Percentiles rank a stretch among this genome's conserved stretches.
These are phyloP conservation scores for Actinia tenebrosa DNA, from an alignment of 64 coral and sea anemone genomes.

Conservation along the genomic window DNA sequence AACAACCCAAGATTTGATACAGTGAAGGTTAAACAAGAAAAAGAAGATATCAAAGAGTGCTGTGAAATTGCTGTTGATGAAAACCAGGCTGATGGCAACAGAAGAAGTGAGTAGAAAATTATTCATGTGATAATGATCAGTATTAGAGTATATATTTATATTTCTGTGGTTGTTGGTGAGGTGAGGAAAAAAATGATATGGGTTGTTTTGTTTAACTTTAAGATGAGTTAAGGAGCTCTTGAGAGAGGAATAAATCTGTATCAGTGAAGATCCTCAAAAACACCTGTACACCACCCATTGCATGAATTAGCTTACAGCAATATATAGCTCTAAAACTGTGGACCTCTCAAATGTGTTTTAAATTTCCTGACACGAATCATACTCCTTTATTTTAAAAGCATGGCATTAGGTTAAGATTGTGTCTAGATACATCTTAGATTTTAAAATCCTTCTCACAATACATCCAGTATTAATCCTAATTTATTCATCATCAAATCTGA, in stretches of 20 bases:
- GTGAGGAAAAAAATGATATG: background rate
- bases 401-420: background rate
- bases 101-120: constrained; percentile 15
- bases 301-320: constrained; percentile 4
- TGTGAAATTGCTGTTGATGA: constrained; percentile 44
- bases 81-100: background rate
- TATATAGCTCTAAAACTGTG: constrained; percentile 2
- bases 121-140: background rate
- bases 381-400: background rate
- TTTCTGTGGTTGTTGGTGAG: background rate
- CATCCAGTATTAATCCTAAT: background rate
- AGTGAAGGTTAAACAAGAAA: constrained; percentile 67
- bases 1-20: constrained; percentile 14
- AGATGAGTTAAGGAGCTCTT: constrained; percentile 16
- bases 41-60: constrained; percentile 42
- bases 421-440: background rate
- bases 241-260: constrained; percentile 10
- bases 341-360: background rate
- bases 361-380: background rate
- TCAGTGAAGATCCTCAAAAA: background rate
- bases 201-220: constrained; percentile 5
- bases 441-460: background rate
- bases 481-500: constrained; percentile 8
- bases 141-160: background rate
- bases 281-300: constrained; percentile 12